phyloP scores from a whole-genome alignment of 2,113 vertebrate species.

The Dendropsophus ebraccatus region DNA sequence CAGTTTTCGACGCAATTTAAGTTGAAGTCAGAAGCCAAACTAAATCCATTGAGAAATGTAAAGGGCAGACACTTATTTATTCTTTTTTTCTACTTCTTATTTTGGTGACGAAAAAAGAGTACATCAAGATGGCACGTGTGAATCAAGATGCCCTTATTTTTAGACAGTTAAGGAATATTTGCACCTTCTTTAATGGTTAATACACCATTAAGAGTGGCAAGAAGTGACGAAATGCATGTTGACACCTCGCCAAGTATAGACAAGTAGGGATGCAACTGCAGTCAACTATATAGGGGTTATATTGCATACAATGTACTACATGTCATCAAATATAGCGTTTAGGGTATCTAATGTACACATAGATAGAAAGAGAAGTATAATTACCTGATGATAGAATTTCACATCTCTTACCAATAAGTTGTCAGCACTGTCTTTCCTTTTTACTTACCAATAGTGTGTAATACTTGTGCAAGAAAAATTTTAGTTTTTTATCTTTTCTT shows the following conservation, averaged over 20 bases:
- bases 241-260: background rate
- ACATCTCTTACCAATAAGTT: too few species aligned
- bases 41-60: too few species aligned
- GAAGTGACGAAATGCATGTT: background rate
- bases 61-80: too few species aligned
- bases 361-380: background rate
- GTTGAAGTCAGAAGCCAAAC: too few species aligned
- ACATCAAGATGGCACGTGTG: too few species aligned
- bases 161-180: background rate
- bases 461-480: background rate
- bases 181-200: background rate
- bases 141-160: too few species aligned
- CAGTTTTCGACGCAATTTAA: too few species aligned
- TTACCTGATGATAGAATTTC: background rate
- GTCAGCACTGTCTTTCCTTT: background rate
- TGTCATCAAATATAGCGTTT: background rate
- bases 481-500: too few species aligned
- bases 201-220: background rate
- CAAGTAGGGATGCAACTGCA: background rate
- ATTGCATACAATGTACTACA: background rate
- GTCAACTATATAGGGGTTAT: accelerated
- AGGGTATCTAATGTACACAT: background rate
- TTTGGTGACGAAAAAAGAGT: too few species aligned
- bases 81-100: too few species aligned
- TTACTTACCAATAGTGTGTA: too few species aligned